phyloP scores from a whole-genome alignment of 1,140 invertebrate species.

The Hyles euphorbiae region DNA sequence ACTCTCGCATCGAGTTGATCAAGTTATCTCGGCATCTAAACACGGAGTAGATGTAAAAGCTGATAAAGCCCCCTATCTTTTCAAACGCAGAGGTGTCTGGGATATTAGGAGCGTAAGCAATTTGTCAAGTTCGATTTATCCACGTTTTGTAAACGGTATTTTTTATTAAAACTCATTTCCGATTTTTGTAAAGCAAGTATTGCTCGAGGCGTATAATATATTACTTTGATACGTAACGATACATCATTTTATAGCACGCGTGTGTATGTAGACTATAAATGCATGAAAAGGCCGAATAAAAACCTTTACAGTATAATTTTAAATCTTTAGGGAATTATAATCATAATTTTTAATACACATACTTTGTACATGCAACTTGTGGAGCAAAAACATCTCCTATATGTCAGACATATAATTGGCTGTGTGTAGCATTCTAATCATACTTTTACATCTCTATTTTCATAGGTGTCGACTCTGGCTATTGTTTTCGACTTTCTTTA shows the following conservation, averaged over 20 bases:
- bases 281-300: no score
- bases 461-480: slow-evolving; percentile 8
- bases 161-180: slow-evolving; percentile 16
- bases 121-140: slow-evolving; percentile 68
- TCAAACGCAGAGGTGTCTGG: slow-evolving; percentile 59
- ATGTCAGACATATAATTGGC: neutral
- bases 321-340: no score
- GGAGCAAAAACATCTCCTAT: no score
- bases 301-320: no score
- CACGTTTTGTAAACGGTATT: slow-evolving; percentile 57
- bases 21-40: slow-evolving; percentile 64
- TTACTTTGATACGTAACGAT: slow-evolving; percentile 6
- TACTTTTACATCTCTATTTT: slow-evolving; percentile 11
- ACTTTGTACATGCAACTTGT: no score
- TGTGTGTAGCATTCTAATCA: neutral
- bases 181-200: slow-evolving; percentile 17
- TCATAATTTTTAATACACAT: no score
- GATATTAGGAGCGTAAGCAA: slow-evolving; percentile 71
- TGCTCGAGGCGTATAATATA: slow-evolving; percentile 11
- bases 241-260: no score
- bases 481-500: slow-evolving; percentile 13
- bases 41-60: slow-evolving; percentile 49
- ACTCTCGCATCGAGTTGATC: slow-evolving; percentile 47
- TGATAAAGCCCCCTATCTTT: slow-evolving; percentile 48
- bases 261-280: no score